These are phyloP conservation scores for Amazonetta brasiliensis DNA, from an alignment of 2,797 vertebrate species.

Conservation along the genomic window DNA sequence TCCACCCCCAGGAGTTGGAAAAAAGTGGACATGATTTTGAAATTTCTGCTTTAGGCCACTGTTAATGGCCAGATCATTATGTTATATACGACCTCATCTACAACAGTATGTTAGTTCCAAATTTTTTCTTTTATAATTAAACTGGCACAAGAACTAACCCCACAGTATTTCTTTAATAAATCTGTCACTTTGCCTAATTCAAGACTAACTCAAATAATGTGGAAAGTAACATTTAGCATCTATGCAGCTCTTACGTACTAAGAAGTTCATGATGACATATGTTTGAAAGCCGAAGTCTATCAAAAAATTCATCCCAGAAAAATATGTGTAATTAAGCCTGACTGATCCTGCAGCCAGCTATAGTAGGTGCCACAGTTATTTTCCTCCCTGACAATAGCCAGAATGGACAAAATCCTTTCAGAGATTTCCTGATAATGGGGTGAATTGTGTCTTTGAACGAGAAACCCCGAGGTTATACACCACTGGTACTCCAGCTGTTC, in stretches of 20 bases:
- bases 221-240: background rate
- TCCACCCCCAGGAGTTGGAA: background rate
- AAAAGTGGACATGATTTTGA: background rate
- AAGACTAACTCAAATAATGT: background rate
- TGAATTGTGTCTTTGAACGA: background rate
- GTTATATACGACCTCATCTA: background rate
- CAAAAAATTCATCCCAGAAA: background rate
- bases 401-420: background rate
- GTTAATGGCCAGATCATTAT: background rate
- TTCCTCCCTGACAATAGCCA: background rate
- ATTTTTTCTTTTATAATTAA: background rate
- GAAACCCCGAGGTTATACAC: background rate
- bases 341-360: background rate
- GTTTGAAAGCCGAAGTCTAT: background rate
- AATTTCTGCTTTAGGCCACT: background rate
- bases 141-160: background rate
- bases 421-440: background rate
- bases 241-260: background rate
- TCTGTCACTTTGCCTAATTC: background rate
- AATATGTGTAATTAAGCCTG: background rate
- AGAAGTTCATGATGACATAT: background rate
- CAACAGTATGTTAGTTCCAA: background rate
- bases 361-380: background rate
- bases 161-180: background rate
- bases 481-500: background rate